Base-by-base conservation (phyloP, 2,113 vertebrate species). In the Trematocara marginatum region DNA sequence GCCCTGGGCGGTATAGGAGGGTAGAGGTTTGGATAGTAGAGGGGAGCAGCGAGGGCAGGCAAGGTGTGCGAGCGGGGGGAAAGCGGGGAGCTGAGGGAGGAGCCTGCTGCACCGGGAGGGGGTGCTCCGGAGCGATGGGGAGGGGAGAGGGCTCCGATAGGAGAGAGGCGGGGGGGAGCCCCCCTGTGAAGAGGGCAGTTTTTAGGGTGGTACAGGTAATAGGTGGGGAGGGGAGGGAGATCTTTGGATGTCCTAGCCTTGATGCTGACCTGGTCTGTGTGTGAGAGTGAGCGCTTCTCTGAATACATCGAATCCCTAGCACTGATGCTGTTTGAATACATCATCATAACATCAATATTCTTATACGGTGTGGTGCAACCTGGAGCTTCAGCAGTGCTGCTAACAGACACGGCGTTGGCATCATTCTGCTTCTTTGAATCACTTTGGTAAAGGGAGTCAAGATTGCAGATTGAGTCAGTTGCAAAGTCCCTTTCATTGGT, bases 31-130 rank as follows among this genome's bases (percentile, higher is more conserved):
- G 96, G 96, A 90, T 96, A 96, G 89, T 97, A 97, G 89, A 95
- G 94, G 82, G 97, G 94, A 16, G 95, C 96, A 94, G 95, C 94
- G 2, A 95, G 93, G 95, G 97, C 94, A 93, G 97, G 96, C 90
- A 97, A 94, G 90, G 97, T 97, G 93, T 96, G 97, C 31, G 96
- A 97, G 94, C 96, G 97, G 81, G 97, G 97, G 82, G 97, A 98
- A 79, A 98, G 96, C 74, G 97, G 97, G 79, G 97, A 98, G 87
- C 94, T 96, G 84, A 98, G 97, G 89, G 93, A 71, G 20, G 96
- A 95, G 91, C 95, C 86, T n/a, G 96, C 94, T 51, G 94, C 87
- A 34, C 95, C 96, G 26, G 96, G 94, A 90, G 96, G 94, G 42
- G 96, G 96, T 5, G 93, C 91, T 40, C 95, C 94, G 0, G 95